Conservation (phyloP, 2,113 vertebrate genomes). For the Ophiodon elongatus region DNA sequence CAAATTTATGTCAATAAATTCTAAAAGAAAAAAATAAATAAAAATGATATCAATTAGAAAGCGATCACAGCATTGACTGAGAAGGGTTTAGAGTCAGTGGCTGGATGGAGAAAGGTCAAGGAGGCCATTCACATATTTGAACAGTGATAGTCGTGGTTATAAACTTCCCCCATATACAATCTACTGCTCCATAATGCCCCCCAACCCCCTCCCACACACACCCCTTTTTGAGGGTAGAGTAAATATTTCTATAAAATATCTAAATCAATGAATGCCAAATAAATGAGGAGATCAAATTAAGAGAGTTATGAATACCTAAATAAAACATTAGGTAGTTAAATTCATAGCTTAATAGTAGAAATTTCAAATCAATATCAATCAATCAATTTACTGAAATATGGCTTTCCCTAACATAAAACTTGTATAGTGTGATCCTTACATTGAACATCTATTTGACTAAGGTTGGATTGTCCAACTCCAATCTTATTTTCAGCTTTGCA, state of each 20-base stretch:
- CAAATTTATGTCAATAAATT: too few species aligned
- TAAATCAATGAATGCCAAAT: background rate
- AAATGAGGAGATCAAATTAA: background rate
- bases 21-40: too few species aligned
- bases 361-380: background rate
- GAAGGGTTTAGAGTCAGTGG: background rate
- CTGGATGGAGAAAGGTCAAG: too few species aligned
- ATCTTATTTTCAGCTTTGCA: slow-evolving; percentile 14
- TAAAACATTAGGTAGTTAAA: background rate
- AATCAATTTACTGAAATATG: background rate
- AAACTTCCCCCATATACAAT: too few species aligned
- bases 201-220: too few species aligned
- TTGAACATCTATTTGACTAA: background rate
- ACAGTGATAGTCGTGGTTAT: too few species aligned
- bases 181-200: background rate
- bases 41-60: background rate
- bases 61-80: background rate
- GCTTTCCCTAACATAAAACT: background rate
- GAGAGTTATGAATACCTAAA: background rate
- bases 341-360: background rate
- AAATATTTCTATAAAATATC: background rate
- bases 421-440: slow-evolving; percentile 11
- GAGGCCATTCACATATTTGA: too few species aligned
- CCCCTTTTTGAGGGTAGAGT: too few species aligned
- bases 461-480: background rate